Base-by-base conservation (phyloP, 2,888 invertebrate genomes). In the Ophonus ardosiacus region DNA sequence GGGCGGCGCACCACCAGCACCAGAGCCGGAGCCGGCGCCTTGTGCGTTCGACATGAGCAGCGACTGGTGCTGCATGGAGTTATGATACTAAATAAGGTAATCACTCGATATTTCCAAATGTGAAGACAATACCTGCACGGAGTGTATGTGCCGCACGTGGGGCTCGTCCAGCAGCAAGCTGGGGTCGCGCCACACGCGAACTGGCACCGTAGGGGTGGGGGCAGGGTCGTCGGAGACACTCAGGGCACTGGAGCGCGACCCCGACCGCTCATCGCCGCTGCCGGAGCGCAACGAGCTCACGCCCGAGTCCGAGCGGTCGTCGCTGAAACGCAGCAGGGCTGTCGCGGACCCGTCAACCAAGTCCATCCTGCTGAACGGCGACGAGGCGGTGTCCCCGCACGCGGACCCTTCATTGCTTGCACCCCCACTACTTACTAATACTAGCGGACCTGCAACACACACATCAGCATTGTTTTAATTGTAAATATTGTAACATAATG, bases 221-320 rank as follows among this genome's bases (percentile, higher is more conserved):
- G 31, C 31, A 88, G 94, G 94, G 92, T 95, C 95, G 92, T 95
- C 95, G 90, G 95, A 94, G 92, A 93, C 93, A 90, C 95, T 95
- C 91, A 96, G 93, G 91, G 95, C 95, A 92, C 95, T 95, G 91
- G 93, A 93, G 86, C 95, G 93, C 91, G 95, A 95, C 90, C 95
- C 96, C 91, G 95, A 95, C 88, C 96, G 94, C 92, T 96, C 96
- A 93, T 96, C 96, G 90, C 94, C 93, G 89, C 93, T 93, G 89
- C 94, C 94, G 89, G 95, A 95, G 89, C 95, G 93, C 90, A 95
- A 92, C 85, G 95, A 95, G 92, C 96, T 95, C 93, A 96, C 94
- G 92, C 96, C 91, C 87, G 91, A 91, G 88, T 91, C 91, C 86
- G 90, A 90, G 86, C 91, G 90, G 88, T 91, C 91, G 90, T 93